These are phyloP conservation scores for Palythoa grandiflora DNA, from an alignment of 92 coral and sea anemone species.

Conservation along the genomic window DNA sequence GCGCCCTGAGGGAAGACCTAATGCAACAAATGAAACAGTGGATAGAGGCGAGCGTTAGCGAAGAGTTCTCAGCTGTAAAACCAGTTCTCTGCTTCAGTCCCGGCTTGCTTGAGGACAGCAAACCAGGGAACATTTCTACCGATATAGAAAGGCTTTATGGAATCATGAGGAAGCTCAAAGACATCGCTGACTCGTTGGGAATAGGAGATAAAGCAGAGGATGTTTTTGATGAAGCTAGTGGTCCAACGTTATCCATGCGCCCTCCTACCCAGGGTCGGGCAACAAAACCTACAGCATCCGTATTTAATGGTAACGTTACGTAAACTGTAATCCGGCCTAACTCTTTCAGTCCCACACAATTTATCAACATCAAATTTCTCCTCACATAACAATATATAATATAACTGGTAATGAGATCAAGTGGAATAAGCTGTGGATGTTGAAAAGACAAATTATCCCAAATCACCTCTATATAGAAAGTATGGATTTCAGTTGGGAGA, in stretches of 20 bases:
- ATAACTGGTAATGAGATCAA: too few relatives aligned
- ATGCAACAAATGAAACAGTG: constrained; percentile 78
- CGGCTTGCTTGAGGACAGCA: constrained; percentile 66
- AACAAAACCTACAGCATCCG: not conserved
- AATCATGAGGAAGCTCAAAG: constrained; percentile 61
- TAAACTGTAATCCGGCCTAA: too few relatives aligned
- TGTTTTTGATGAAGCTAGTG: constrained; percentile 18
- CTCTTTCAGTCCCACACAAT: not conserved
- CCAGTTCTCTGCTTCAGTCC: constrained; percentile 64
- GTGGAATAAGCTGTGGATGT: too few relatives aligned
- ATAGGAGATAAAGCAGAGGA: constrained; percentile 69
- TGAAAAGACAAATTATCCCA: too few relatives aligned
- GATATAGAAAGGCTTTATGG: constrained; percentile 53
- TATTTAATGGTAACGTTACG: constrained; percentile 3
- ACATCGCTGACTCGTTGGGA: constrained; percentile 87
- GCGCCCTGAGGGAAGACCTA: constrained; percentile 78
- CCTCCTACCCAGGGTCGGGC: constrained; percentile 1
- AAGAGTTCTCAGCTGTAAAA: constrained; percentile 52
- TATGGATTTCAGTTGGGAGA: too few relatives aligned
- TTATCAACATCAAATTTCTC: not conserved
- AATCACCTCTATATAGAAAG: too few relatives aligned
- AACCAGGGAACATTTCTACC: constrained; percentile 52
- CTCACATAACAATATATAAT: too few relatives aligned
- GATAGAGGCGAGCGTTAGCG: constrained; percentile 75
- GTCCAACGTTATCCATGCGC: not conserved